These are phyloP conservation scores for Mimachlamys varia DNA, from an alignment of 2,888 invertebrate species.

Conservation along the genomic window DNA sequence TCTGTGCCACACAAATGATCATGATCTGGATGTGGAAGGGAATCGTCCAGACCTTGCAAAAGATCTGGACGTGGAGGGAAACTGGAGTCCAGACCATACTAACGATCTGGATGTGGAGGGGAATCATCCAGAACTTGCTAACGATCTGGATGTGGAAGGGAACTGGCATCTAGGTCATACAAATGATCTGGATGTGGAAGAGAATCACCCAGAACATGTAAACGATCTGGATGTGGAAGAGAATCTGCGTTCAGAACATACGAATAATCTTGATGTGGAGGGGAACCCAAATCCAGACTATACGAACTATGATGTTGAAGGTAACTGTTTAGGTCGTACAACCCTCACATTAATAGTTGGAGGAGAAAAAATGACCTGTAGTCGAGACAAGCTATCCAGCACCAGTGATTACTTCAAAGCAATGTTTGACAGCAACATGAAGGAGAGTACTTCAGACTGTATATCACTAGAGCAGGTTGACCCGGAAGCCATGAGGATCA, in stretches of 20 bases:
- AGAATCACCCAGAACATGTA: no score
- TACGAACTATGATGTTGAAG: neutral
- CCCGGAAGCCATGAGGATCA: conserved; percentile 9
- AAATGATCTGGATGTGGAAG: neutral
- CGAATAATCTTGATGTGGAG: neutral
- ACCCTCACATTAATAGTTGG: neutral
- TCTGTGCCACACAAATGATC: neutral
- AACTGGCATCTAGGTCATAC: no score
- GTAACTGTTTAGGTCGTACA: neutral
- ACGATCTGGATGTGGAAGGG: neutral
- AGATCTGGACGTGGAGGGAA: neutral
- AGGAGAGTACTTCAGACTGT: conserved; percentile 8
- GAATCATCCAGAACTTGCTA: neutral
- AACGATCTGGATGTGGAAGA: neutral
- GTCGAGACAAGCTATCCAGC: neutral
- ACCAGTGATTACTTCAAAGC: conserved; percentile 21
- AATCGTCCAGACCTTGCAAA: neutral
- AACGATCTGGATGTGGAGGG: neutral
- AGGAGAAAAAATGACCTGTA: neutral
- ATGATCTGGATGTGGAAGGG: neutral
- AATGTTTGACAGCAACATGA: conserved; percentile 9
- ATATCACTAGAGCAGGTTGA: neutral
- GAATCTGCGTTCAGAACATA: no score
- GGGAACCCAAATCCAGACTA: no score
- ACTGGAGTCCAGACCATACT: neutral